These are phyloP conservation scores for Rhagologus leucostigma DNA, from an alignment of 2,113 vertebrate species.

Conservation along the genomic window DNA sequence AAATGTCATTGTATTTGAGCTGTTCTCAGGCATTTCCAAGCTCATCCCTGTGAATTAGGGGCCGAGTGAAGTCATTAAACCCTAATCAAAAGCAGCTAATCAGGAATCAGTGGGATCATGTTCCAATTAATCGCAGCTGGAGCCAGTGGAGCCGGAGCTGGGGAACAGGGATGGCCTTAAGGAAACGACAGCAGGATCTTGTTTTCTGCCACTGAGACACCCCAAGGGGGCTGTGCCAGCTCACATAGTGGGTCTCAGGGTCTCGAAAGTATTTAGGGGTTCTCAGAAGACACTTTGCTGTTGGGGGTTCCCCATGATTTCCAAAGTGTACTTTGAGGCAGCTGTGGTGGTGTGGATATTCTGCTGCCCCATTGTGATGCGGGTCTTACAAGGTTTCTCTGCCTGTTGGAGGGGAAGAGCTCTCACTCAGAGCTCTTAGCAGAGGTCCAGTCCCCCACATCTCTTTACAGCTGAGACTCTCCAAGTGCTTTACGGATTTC, in stretches of 20 bases:
- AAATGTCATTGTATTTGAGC: slow-evolving; percentile 48
- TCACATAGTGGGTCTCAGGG: not conserved
- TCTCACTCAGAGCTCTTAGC: not conserved
- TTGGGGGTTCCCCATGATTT: not conserved
- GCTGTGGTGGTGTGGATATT: not conserved
- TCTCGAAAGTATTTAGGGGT: not conserved
- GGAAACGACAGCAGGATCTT: not conserved
- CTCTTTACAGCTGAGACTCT: not conserved
- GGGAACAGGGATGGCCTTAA: not conserved
- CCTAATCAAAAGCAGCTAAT: slow-evolving; percentile 78
- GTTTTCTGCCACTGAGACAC: not conserved
- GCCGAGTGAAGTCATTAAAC: slow-evolving; percentile 68
- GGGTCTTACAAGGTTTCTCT: not conserved
- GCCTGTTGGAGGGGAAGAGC: not conserved
- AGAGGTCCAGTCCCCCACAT: not conserved
- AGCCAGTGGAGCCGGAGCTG: slow-evolving; percentile 16
- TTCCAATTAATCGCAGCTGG: slow-evolving; percentile 64
- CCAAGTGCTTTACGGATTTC: not conserved
- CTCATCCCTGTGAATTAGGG: slow-evolving; percentile 61
- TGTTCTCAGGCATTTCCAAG: slow-evolving; percentile 43
- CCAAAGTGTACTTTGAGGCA: not conserved
- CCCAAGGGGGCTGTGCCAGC: not conserved
- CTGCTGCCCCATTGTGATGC: not conserved
- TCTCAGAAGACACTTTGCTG: not conserved
- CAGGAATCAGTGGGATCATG: slow-evolving; percentile 73